Conservation (phyloP, 2,888 invertebrate species). For the Spodoptera littoralis region DNA sequence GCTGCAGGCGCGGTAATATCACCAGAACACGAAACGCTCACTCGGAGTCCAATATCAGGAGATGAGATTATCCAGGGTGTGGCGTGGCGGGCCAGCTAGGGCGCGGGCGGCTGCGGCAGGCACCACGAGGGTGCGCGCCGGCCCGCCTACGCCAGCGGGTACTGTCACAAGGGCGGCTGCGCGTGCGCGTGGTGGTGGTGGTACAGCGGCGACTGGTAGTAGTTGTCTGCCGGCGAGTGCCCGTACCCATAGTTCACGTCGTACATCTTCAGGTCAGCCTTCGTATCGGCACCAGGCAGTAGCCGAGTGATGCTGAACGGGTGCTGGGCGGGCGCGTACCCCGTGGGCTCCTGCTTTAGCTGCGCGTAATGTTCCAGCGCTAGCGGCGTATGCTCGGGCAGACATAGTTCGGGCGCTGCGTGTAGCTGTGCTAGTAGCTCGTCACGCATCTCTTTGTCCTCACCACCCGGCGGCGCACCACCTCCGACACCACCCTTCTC, state of each 20-base stretch:
- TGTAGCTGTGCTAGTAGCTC: constrained; percentile 93
- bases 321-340: constrained; percentile 95
- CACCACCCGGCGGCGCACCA: constrained; percentile 62
- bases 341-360: constrained; percentile 93
- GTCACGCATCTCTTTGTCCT: constrained; percentile 87
- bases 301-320: constrained; percentile 98
- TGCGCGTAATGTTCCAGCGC: constrained; percentile 91
- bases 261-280: constrained; percentile 97
- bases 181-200: constrained; percentile 91
- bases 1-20: constrained; percentile 71
- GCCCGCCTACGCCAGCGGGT: constrained; percentile 94
- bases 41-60: constrained; percentile 83
- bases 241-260: constrained; percentile 91
- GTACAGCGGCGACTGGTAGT: constrained; percentile 95
- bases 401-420: constrained; percentile 90
- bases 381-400: constrained; percentile 89
- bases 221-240: constrained; percentile 91
- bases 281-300: constrained; percentile 95
- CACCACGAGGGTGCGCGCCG: constrained; percentile 73
- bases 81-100: constrained; percentile 65
- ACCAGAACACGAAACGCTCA: constrained; percentile 86
- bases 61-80: constrained; percentile 69
- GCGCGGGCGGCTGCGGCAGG: constrained; percentile 65
- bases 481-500: constrained; percentile 85
- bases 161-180: constrained; percentile 97